Base-by-base conservation (phyloP, 1,140 invertebrate species). In the Tetragonula clypearis region DNA sequence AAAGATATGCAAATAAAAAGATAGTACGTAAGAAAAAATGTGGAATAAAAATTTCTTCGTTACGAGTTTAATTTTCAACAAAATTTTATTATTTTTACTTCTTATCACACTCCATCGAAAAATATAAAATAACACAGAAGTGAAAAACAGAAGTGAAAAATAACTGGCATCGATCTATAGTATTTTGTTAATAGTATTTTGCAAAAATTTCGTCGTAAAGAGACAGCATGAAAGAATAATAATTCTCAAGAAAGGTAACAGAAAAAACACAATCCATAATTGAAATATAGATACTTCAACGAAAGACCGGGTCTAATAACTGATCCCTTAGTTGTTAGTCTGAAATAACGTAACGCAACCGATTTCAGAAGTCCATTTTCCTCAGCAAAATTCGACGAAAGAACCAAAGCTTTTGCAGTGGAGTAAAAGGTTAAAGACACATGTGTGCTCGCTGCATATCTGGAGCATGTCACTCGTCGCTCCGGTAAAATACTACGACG, bases 391-490 rank as follows among this genome's bases (percentile, higher is more conserved):
- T 26, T 68, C 53, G 53, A 49, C 53, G 17, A 56, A 58, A 60
- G 26, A 26, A 15, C 15, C 23, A 15, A 21, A n/a, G 60, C 49
- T 55, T 1, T 17, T n/a, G 58, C 58, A 12, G 35, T 62, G 35
- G 26, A n/a, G n/a, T 35, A 26, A 19, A 69, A 78, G 62, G 11
- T 53, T 30, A 66, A 80, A 76, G 66, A 71, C 66, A 56, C 88
- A 84, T 92, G 91, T 89, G 88, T 92, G 87, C 83, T 75, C 90
- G 87, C 23, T 84, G 88, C 90, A 82, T 76, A 83, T 92, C 93
- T 93, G 92, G 80, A 79, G 83, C 88, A 87, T 93, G 92, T 94
- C 93, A 93, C 89, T 93, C 90, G 91, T 84, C 68, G 84, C 81
- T 68, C 19, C 82, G 8, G 21, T 62, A 69, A 75, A 65, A 74